Percentiles rank a stretch among this genome's conserved stretches.
These are phyloP conservation scores for Tortrix viridana DNA, from an alignment of 2,888 invertebrate species.

Conservation along the genomic window DNA sequence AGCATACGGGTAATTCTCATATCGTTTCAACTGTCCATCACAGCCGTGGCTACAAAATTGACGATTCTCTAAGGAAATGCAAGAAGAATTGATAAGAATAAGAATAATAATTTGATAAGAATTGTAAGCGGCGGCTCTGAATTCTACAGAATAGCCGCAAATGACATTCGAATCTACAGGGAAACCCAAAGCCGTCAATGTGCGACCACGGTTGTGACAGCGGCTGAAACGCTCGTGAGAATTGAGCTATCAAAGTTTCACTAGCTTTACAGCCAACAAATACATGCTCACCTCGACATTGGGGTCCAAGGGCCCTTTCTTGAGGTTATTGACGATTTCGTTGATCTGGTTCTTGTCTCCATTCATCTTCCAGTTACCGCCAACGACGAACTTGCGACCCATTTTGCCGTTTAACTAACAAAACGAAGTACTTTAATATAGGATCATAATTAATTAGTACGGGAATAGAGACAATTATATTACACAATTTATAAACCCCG, in stretches of 20 bases:
- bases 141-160: too few relatives aligned
- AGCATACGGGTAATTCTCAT: too few relatives aligned
- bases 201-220: too few relatives aligned
- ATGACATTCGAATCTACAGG: too few relatives aligned
- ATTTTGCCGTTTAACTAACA: slow-evolving; percentile 67
- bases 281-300: slow-evolving; percentile 86
- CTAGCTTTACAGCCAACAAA: not conserved
- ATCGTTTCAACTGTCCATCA: too few relatives aligned
- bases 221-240: too few relatives aligned
- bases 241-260: slow-evolving; percentile 3
- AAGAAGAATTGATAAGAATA: too few relatives aligned
- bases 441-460: not conserved
- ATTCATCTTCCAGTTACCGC: slow-evolving; percentile 99
- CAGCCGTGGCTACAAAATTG: too few relatives aligned
- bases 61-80: too few relatives aligned
- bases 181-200: too few relatives aligned
- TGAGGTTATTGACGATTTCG: slow-evolving; percentile 91
- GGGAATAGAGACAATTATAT: not conserved
- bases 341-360: slow-evolving; percentile 93
- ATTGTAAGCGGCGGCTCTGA: too few relatives aligned
- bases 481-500: not conserved
- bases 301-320: slow-evolving; percentile 90
- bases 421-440: not conserved
- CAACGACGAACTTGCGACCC: slow-evolving; percentile 97
- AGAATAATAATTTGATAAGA: too few relatives aligned